Evolutionary conservation across 2,113 vertebrate genomes (phyloP), one percentile per base, ranked within the genome.

Genomic region (Alectura lathami): DNA sequence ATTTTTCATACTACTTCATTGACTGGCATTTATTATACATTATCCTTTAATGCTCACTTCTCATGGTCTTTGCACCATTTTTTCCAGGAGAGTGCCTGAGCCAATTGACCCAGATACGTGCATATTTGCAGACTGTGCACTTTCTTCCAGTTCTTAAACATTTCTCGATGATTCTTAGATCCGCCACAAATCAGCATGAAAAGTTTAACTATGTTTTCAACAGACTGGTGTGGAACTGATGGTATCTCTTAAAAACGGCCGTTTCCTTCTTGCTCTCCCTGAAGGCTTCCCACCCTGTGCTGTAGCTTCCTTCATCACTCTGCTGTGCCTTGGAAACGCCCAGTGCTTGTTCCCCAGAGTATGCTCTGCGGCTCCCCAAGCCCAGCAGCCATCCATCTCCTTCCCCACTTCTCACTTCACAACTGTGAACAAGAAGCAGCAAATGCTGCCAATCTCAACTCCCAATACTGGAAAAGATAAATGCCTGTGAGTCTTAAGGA

Each of bases 51-150:
- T 51, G 48, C 30, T 86, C 47, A 51, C 32, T 77, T 62, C 29
- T 54, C 67, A 73, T 1, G 10, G 26, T 51, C 18, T 81, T 88
- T 47, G 57, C 11, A 14, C 53, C 3, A 80, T 80, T 86, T 57
- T 89, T 34, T 59, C 21, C 40, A 78, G 53, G n/a, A 60, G 3
- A 77, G 36, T 48, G 90, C 83, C 6, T 12, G 26, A 27, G 29
- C 38, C 15, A 93, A 67, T 6, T 2, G 10, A 67, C 2, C 7
- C 16, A 82, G 34, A 66, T 34, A 42, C 2, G 4, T 0, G 1
- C 34, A 78, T 6, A 17, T 75, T 78, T 75, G 34, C 32, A 89
- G 79, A 91, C 86, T 3, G 4, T 1, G 21, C 9, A 42, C 7
- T 62, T 75, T 88, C 62, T 72, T 30, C 38, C 48, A 83, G 22